phyloP scores from a whole-genome alignment of 2,888 invertebrate species.

The Selenia dentaria region DNA sequence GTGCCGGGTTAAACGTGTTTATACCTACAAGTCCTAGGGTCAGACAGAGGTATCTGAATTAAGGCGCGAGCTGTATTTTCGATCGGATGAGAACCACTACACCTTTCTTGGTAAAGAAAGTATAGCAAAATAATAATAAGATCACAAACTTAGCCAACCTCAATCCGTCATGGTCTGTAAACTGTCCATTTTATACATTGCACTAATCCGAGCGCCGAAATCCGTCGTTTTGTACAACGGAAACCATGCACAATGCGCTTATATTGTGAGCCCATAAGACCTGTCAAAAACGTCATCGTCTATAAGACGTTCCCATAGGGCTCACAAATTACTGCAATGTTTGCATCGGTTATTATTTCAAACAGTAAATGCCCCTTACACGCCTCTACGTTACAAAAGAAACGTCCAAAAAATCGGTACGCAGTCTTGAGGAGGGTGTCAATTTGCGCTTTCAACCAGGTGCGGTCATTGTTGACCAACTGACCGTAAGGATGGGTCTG shows the following conservation, averaged over 20 bases:
- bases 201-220: slow-evolving; percentile 59
- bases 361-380: slow-evolving; percentile 59
- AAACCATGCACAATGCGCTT: slow-evolving; percentile 63
- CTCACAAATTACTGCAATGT: slow-evolving; percentile 72
- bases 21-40: too few species aligned
- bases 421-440: slow-evolving; percentile 71
- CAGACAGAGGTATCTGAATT: too few species aligned
- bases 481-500: slow-evolving; percentile 73
- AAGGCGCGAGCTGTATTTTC: too few species aligned
- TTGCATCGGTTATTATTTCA: slow-evolving; percentile 70
- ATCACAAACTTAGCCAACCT: slow-evolving; percentile 17
- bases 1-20: too few species aligned
- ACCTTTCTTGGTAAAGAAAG: too few species aligned
- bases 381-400: slow-evolving; percentile 69
- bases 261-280: slow-evolving; percentile 57
- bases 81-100: too few species aligned
- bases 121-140: slow-evolving; percentile 19
- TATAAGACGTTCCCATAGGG: slow-evolving; percentile 63
- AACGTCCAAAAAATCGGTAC: slow-evolving; percentile 63
- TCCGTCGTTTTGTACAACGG: slow-evolving; percentile 37
- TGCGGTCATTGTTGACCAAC: slow-evolving; percentile 74
- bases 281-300: slow-evolving; percentile 75
- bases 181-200: slow-evolving; percentile 35
- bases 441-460: slow-evolving; percentile 68
- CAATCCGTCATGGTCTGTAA: slow-evolving; percentile 36